A percentile compares a stretch with the other conserved stretches of the same genome.
Conservation (phyloP, 2,113 vertebrate genomes). For the Mus spicilegus region DNA sequence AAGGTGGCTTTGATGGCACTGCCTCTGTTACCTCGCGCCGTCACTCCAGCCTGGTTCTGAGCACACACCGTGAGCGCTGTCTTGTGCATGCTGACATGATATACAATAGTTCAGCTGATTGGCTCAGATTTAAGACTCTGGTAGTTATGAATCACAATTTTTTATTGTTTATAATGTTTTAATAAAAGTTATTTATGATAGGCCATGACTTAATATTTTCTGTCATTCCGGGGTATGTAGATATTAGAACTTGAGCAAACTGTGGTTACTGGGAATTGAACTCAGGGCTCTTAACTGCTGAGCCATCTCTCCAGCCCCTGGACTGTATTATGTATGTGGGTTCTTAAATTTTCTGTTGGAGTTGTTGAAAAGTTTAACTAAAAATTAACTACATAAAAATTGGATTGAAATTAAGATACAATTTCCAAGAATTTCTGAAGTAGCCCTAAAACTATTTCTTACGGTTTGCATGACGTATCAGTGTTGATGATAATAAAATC, state of each 20-base stretch:
- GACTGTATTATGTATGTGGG: too few relatives aligned
- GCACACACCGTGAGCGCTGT: too few relatives aligned
- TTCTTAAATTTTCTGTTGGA: not conserved
- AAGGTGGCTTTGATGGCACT: not conserved
- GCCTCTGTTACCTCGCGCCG: not conserved
- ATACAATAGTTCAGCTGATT: not conserved
- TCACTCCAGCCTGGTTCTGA: not conserved
- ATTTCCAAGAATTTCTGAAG: not conserved
- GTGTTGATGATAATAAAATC: not conserved
- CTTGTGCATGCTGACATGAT: too few relatives aligned
- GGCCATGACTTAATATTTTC: not conserved
- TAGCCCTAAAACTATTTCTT: not conserved
- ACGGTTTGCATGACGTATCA: not conserved
- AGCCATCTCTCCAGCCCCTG: too few relatives aligned
- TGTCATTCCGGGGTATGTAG: not conserved
- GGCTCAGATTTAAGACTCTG: not conserved
- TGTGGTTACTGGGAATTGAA: too few relatives aligned
- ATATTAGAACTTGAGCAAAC: not conserved
- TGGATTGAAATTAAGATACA: not conserved
- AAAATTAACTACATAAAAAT: not conserved
- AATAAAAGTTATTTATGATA: not conserved
- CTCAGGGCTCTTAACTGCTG: too few relatives aligned
- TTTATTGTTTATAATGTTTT: not conserved
- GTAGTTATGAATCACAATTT: too few relatives aligned
- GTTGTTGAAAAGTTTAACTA: not conserved